phyloP scores from a whole-genome alignment of 2,113 vertebrate species.

The Sebastes schlegelii region DNA sequence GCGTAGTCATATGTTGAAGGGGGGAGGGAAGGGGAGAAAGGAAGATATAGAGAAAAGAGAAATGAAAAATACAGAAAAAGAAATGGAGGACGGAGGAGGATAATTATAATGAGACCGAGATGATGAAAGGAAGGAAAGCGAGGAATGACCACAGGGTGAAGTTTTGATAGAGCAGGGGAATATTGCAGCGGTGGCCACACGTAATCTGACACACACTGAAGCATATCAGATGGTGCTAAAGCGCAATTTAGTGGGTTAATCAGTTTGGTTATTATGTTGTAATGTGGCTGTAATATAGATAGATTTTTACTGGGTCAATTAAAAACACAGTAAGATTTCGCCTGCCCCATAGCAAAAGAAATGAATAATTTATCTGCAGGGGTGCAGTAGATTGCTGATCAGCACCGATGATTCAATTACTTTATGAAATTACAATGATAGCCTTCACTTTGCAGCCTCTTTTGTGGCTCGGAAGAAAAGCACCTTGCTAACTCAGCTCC shows the following conservation, averaged over 20 bases:
- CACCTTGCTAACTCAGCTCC: background rate
- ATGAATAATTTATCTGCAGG: background rate
- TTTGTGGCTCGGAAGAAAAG: conserved; percentile 3
- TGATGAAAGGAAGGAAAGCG: conserved; percentile 48
- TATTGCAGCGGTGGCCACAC: conserved; percentile 29
- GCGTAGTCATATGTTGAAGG: background rate
- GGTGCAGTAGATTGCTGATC: conserved; percentile 1
- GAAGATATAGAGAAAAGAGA: conserved; percentile 4
- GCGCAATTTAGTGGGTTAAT: conserved; percentile 49
- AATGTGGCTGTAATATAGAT: conserved; percentile 51
- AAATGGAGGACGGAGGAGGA: conserved; percentile 34
- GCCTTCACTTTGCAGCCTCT: conserved; percentile 13
- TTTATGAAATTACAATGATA: conserved; percentile 12
- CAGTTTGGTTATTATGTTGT: conserved; percentile 41
- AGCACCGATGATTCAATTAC: conserved; percentile 8
- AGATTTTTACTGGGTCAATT: conserved; percentile 34
- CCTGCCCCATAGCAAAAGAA: conserved; percentile 2
- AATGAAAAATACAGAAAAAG: conserved; percentile 22
- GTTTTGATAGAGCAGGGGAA: conserved; percentile 34
- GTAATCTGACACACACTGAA: conserved; percentile 35
- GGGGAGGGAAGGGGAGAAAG: background rate
- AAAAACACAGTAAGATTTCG: conserved; percentile 6
- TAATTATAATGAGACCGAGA: conserved; percentile 54
- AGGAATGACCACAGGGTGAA: conserved; percentile 56
- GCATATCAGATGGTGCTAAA: conserved; percentile 44